Evolutionary conservation across 37 sponge, comb jelly and placozoan species (phyloP).

Genomic region (Bolinopsis microptera): DNA sequence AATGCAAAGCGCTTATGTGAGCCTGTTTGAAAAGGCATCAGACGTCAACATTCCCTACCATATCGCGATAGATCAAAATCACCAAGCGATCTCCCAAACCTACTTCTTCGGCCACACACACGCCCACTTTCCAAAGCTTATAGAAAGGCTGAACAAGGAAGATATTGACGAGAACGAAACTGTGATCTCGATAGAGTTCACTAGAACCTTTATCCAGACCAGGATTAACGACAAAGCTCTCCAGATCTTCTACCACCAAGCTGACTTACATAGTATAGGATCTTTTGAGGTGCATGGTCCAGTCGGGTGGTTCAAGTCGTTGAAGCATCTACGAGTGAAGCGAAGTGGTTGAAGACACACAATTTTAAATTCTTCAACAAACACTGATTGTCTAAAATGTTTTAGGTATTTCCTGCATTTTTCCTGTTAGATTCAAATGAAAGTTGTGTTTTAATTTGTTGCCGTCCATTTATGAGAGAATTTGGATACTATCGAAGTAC

Average conservation of each 20-base stretch:
- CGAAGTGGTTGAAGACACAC: too few species aligned
- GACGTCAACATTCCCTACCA: not conserved
- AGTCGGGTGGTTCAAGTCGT: not conserved
- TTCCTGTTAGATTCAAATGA: too few species aligned
- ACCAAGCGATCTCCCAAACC: not conserved
- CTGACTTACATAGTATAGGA: not conserved
- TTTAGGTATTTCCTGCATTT: too few species aligned
- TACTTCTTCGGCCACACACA: not conserved
- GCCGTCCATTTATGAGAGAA: too few species aligned
- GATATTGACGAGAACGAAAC: not conserved
- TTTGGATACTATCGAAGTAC: too few species aligned
- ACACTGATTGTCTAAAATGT: too few species aligned
- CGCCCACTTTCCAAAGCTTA: conserved; percentile 11
- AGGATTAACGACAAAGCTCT: not conserved
- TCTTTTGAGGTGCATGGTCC: not conserved
- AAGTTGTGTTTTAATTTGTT: too few species aligned
- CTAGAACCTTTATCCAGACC: not conserved
- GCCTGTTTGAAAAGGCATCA: not conserved
- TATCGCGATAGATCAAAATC: not conserved
- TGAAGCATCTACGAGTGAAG: conserved; percentile 4
- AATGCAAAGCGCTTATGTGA: not conserved
- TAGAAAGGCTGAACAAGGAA: not conserved
- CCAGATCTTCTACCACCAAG: not conserved
- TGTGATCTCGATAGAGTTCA: not conserved
- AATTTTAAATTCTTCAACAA: too few species aligned